Evolutionary conservation across 2,113 vertebrate genomes (phyloP).

Genomic region (Proteles cristata): DNA sequence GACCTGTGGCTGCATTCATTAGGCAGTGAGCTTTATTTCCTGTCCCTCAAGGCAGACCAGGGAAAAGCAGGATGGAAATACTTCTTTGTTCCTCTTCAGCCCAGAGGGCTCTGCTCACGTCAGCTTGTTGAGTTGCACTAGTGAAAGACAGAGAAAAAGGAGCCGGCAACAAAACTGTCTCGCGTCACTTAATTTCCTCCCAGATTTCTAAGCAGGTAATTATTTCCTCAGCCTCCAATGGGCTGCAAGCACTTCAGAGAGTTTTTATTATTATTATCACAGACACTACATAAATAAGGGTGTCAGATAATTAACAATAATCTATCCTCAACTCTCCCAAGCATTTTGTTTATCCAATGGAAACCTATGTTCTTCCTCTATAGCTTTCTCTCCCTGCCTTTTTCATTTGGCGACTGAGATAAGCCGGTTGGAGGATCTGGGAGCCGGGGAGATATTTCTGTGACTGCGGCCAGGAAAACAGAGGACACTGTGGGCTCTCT

Average conservation of each 20-base stretch:
- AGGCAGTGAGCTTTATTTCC: background rate
- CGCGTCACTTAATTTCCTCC: background rate
- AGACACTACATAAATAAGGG: conserved; percentile 49
- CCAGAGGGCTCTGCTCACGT: background rate
- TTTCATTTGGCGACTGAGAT: background rate
- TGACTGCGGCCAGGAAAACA: background rate
- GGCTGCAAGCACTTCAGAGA: background rate
- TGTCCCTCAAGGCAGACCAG: background rate
- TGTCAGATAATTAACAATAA: conserved; percentile 29
- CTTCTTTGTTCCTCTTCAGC: background rate
- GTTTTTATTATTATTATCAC: conserved; percentile 23
- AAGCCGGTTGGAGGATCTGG: background rate
- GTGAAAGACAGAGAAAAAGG: background rate
- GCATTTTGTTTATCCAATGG: background rate
- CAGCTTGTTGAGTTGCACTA: background rate
- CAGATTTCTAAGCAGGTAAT: conserved; percentile 54
- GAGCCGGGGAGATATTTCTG: background rate
- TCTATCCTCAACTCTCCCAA: background rate
- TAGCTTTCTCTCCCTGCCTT: background rate
- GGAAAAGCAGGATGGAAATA: background rate
- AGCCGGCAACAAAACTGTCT: background rate
- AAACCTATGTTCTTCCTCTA: background rate
- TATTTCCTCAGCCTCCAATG: conserved; percentile 48
- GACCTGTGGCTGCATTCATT: fast-evolving
- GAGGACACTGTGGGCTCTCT: background rate